These are phyloP conservation scores for Drosophila lowei DNA, from an alignment of 1,140 invertebrate species.

Conservation along the genomic window DNA sequence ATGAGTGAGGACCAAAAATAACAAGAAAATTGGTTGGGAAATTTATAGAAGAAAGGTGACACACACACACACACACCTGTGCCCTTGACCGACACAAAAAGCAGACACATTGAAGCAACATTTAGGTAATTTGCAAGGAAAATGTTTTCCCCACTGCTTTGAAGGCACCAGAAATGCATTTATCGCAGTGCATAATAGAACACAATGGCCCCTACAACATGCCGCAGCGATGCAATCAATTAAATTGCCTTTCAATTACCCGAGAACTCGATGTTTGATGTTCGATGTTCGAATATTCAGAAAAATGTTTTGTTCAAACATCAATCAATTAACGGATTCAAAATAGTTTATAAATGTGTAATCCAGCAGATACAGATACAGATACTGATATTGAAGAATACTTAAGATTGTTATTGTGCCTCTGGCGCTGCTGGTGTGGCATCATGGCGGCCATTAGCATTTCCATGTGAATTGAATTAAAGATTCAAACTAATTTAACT, in stretches of 20 bases:
- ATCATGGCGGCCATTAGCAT: conserved; percentile 50
- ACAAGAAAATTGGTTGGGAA: background rate
- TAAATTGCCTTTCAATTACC: conserved; percentile 25
- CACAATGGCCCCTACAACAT: background rate
- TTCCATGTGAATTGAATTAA: conserved; percentile 71
- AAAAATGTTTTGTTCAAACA: background rate
- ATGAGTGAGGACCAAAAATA: conserved; percentile 6
- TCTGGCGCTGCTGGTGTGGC: conserved; percentile 13
- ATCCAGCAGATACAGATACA: conserved; percentile 7
- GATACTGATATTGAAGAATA: conserved; percentile 11
- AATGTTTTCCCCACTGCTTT: too few species aligned
- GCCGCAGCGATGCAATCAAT: conserved; percentile 10
- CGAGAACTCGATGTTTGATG: conserved; percentile 10
- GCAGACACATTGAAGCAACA: too few species aligned
- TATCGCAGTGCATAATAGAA: background rate
- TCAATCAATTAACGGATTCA: conserved; percentile 14
- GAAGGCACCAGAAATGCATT: too few species aligned
- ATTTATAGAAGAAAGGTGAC: background rate
- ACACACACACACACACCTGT: too few species aligned
- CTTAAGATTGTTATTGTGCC: conserved; percentile 49
- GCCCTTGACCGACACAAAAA: too few species aligned
- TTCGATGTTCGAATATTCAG: background rate
- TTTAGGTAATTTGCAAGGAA: too few species aligned
- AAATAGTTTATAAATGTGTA: conserved; percentile 12
- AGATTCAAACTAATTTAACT: conserved; percentile 69